Conservation (phyloP, 92 coral and sea anemone species). For the Porites cylindrica region DNA sequence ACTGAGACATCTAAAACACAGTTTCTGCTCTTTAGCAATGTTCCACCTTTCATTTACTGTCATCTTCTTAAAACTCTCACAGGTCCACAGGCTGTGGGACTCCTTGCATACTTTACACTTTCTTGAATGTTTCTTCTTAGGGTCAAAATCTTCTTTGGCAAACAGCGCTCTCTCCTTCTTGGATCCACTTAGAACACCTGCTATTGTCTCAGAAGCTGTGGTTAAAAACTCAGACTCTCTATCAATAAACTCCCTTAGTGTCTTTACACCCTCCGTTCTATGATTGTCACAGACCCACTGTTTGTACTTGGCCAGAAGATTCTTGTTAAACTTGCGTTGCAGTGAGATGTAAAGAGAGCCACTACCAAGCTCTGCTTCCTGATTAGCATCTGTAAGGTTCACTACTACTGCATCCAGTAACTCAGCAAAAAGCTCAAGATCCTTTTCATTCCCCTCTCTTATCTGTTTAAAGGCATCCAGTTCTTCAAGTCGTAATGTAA, state of each 20-base stretch:
- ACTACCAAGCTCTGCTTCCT: slow-evolving; percentile 68
- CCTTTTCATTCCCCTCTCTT: slow-evolving; percentile 57
- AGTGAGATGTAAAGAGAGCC: slow-evolving; percentile 63
- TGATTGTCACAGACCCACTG: slow-evolving; percentile 56
- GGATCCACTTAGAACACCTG: background rate
- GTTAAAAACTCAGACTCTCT: slow-evolving; percentile 46
- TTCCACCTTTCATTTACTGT: slow-evolving; percentile 38
- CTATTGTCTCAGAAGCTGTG: slow-evolving; percentile 19
- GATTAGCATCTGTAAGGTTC: slow-evolving; percentile 64
- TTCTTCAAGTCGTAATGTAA: slow-evolving; percentile 51
- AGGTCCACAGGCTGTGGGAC: slow-evolving; percentile 50
- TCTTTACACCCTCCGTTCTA: slow-evolving; percentile 11
- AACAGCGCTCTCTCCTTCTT: background rate
- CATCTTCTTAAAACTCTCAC: slow-evolving; percentile 53
- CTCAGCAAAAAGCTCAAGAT: slow-evolving; percentile 57
- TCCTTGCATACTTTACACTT: slow-evolving; percentile 46
- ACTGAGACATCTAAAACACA: slow-evolving; percentile 63
- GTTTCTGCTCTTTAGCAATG: slow-evolving; percentile 34
- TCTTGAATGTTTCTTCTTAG: background rate
- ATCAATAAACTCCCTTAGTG: slow-evolving; percentile 43
- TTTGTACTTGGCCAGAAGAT: slow-evolving; percentile 60
- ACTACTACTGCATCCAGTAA: slow-evolving; percentile 61
- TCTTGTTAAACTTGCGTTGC: slow-evolving; percentile 53
- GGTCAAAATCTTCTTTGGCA: background rate
- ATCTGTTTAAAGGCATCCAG: no score